Conservation (phyloP, 2,888 invertebrate species). For the Xylocampa areola region DNA sequence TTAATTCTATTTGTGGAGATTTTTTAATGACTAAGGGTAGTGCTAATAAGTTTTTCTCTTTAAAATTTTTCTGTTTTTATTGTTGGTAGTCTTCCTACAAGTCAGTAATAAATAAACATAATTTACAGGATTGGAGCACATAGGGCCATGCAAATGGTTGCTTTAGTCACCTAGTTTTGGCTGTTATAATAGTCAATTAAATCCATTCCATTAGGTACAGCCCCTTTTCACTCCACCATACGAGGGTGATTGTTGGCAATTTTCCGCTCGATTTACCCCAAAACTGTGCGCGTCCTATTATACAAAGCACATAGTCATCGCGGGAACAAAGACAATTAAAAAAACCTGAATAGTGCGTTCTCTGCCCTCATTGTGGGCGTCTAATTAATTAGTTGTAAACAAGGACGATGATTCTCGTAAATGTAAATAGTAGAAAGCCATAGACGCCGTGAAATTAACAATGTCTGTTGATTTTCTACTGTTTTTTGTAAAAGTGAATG, state of each 20-base stretch:
- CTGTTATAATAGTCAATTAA: slow-evolving; percentile 1
- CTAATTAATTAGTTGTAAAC: slow-evolving; percentile 89
- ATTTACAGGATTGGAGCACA: no score
- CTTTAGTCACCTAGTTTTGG: no score
- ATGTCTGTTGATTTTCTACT: slow-evolving; percentile 78
- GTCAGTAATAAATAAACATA: no score
- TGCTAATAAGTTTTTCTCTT: no score
- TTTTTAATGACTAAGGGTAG: no score
- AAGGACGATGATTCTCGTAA: slow-evolving; percentile 87
- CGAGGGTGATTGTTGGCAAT: slow-evolving; percentile 79
- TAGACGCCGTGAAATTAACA: slow-evolving; percentile 81
- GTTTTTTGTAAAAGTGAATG: slow-evolving; percentile 65
- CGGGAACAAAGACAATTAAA: slow-evolving; percentile 78
- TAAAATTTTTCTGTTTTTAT: no score
- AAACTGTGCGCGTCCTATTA: slow-evolving; percentile 77
- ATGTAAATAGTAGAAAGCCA: slow-evolving; percentile 86
- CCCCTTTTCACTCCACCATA: slow-evolving; percentile 57
- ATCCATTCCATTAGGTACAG: slow-evolving; percentile 30
- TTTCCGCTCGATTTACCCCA: slow-evolving; percentile 87
- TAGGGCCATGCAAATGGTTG: no score
- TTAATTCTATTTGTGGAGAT: no score
- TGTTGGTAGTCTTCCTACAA: no score
- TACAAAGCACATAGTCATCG: slow-evolving; percentile 77
- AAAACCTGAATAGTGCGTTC: slow-evolving; percentile 71
- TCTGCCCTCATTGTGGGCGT: slow-evolving; percentile 76